Conservation (phyloP, 2,888 invertebrate genomes). For the Busseola fusca region DNA sequence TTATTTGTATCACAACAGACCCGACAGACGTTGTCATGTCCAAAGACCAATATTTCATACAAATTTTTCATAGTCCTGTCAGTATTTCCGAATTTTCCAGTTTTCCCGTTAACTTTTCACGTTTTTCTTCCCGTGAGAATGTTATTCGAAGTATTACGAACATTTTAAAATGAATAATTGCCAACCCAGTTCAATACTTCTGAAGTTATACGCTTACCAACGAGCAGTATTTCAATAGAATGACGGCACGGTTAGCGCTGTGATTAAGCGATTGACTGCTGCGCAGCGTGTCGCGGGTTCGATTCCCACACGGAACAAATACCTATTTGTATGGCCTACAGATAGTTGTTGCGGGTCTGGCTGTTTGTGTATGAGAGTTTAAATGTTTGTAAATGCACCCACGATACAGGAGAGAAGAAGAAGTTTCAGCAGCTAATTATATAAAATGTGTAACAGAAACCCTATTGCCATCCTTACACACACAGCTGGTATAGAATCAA, state of each 20-base stretch:
- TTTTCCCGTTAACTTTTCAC: not conserved
- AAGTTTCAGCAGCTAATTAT: not conserved
- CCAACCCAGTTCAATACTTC: not conserved
- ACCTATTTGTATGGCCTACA: too few species aligned
- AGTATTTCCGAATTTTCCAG: not conserved
- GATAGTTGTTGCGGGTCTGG: too few species aligned
- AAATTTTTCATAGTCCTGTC: not conserved
- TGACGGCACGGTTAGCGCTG: too few species aligned
- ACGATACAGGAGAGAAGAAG: not conserved
- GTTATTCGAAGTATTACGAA: not conserved
- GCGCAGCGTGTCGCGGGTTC: too few species aligned
- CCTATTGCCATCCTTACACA: too few species aligned
- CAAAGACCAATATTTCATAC: not conserved
- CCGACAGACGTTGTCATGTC: not conserved
- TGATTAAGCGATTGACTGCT: too few species aligned
- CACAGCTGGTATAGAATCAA: too few species aligned
- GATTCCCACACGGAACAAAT: too few species aligned
- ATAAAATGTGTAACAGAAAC: too few species aligned
- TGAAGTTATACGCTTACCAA: not conserved
- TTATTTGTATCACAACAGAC: not conserved
- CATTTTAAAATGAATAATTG: not conserved
- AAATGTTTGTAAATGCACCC: too few species aligned
- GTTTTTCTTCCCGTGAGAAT: too few species aligned
- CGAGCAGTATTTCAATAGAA: not conserved
- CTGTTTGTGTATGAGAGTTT: too few species aligned